phyloP scores from a whole-genome alignment of 2,888 invertebrate genomes.

The Dicyrtoma fusca region DNA sequence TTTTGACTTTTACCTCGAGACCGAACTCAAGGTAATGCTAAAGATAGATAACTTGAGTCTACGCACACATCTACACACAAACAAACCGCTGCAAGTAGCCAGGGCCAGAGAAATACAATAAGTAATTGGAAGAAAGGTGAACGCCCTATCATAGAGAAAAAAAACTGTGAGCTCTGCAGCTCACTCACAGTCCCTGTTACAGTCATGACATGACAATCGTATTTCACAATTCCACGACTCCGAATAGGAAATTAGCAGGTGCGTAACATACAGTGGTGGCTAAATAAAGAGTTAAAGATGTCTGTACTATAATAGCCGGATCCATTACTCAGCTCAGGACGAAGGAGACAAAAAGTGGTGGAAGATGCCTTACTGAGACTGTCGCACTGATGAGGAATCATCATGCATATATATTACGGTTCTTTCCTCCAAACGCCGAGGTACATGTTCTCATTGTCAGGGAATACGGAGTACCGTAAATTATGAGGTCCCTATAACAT shows the following conservation, averaged over 20 bases:
- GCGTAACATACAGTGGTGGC: constrained; percentile 1
- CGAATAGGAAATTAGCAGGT: constrained; percentile 15
- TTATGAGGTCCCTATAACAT: no score
- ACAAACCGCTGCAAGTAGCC: neutral
- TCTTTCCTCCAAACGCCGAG: no score
- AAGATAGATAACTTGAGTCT: constrained; percentile 4
- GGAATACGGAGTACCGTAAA: no score
- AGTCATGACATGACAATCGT: neutral
- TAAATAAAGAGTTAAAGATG: neutral
- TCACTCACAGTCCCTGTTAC: neutral
- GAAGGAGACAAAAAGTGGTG: neutral
- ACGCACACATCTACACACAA: constrained; percentile 6
- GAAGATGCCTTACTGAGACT: no score
- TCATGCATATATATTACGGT: no score
- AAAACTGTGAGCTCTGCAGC: constrained; percentile 5
- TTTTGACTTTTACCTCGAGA: no score
- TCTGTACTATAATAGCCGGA: no score
- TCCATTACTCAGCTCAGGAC: neutral
- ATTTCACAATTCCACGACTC: constrained; percentile 8
- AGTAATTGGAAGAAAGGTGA: constrained; percentile 37
- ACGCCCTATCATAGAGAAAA: constrained; percentile 41
- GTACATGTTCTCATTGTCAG: no score
- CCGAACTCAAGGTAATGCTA: constrained; percentile 14
- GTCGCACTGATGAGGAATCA: no score
- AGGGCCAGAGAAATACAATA: neutral